phyloP scores from a whole-genome alignment of 2,797 vertebrate genomes.

The Premnoplex brunnescens region DNA sequence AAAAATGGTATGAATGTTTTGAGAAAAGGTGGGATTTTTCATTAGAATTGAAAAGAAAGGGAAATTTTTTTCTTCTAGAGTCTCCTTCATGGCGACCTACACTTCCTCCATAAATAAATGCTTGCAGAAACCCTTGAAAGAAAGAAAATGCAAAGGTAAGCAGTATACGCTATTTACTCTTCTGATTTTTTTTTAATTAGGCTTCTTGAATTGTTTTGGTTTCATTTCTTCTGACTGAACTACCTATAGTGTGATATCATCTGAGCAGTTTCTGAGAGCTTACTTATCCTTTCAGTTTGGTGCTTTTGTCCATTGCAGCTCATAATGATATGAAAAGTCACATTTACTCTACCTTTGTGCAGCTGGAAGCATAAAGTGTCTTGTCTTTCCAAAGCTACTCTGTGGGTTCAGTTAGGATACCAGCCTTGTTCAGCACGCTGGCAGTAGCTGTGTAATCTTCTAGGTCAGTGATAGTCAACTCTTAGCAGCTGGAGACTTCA shows the following conservation, averaged over 20 bases:
- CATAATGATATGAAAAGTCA: neutral
- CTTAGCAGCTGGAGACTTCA: neutral
- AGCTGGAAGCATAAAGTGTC: neutral
- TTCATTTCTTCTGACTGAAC: neutral
- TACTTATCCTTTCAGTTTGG: neutral
- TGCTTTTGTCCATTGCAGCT: neutral
- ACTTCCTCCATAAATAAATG: neutral
- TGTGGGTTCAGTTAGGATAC: neutral
- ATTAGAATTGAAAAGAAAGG: neutral
- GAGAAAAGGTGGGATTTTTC: neutral
- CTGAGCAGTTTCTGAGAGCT: neutral
- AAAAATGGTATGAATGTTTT: neutral
- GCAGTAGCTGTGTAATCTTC: constrained; percentile 24
- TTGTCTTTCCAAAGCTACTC: neutral
- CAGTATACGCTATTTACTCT: neutral
- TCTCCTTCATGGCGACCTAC: neutral
- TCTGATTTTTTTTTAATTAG: neutral
- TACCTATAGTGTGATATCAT: neutral
- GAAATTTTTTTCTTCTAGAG: neutral
- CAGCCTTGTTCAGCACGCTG: neutral
- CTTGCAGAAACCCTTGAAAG: neutral
- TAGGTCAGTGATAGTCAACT: constrained; percentile 25
- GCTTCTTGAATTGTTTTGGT: neutral
- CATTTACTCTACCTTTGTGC: neutral
- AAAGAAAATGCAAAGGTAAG: neutral